Evolutionary conservation across 2,113 vertebrate genomes (phyloP).

Genomic region (Upupa epops): DNA sequence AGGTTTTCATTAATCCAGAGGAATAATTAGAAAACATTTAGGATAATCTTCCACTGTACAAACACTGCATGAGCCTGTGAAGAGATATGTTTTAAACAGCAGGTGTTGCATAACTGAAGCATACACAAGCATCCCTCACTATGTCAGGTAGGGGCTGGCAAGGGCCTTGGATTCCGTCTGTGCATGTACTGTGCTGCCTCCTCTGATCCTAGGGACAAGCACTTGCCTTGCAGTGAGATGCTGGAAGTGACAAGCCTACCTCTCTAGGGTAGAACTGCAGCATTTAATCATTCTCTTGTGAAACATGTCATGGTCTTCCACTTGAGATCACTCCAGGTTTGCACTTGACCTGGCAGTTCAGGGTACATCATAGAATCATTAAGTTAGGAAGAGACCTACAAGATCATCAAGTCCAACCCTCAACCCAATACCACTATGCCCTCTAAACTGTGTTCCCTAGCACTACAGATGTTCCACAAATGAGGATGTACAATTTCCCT

Average conservation of each 20-base stretch:
- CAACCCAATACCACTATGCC: too few relatives aligned
- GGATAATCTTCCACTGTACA: conserved; percentile 74
- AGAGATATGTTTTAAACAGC: conserved; percentile 13
- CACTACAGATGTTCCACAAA: too few relatives aligned
- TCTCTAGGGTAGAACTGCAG: neutral
- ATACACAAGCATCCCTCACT: neutral
- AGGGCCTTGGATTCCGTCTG: neutral
- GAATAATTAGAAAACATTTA: conserved; percentile 82
- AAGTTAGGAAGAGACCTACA: too few relatives aligned
- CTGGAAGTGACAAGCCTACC: neutral
- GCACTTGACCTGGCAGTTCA: accelerated
- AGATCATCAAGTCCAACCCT: too few relatives aligned
- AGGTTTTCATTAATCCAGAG: conserved; percentile 76
- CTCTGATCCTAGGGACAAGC: neutral
- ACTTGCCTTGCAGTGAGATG: neutral
- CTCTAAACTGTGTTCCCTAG: too few relatives aligned
- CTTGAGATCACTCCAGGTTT: neutral
- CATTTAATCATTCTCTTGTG: neutral
- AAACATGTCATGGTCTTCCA: neutral
- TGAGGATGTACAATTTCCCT: neutral
- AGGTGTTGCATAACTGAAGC: neutral
- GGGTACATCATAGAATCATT: neutral
- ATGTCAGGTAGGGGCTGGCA: neutral
- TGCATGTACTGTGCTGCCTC: neutral
- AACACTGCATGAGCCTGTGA: conserved; percentile 65